phyloP scores from a whole-genome alignment of 2,797 vertebrate genomes.

The Prionace glauca region DNA sequence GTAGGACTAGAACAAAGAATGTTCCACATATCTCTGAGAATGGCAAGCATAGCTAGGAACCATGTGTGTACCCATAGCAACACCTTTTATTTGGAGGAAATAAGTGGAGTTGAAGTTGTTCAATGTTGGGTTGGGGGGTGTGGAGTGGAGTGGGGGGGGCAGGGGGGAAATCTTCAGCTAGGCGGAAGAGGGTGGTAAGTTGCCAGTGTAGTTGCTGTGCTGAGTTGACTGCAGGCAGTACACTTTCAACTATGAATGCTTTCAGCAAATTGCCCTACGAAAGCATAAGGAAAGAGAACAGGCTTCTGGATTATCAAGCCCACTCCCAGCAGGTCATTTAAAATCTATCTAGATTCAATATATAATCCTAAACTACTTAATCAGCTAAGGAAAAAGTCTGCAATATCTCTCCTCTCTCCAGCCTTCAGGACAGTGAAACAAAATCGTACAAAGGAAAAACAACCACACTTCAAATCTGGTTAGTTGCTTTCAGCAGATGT shows the following conservation, averaged over 20 bases:
- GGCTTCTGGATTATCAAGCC: no score
- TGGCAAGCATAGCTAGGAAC: no score
- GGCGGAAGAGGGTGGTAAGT: background rate
- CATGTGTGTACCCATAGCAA: background rate
- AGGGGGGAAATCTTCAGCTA: background rate
- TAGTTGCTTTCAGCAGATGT: background rate
- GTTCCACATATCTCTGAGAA: background rate
- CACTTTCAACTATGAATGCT: background rate
- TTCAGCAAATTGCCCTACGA: background rate
- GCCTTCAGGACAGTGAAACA: background rate
- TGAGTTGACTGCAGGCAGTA: background rate
- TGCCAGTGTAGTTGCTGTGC: background rate
- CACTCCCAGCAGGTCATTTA: background rate
- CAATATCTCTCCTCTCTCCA: background rate
- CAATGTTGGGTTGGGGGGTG: background rate
- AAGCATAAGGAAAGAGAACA: background rate
- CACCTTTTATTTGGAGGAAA: background rate
- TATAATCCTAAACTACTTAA: background rate
- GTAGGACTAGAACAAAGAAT: background rate
- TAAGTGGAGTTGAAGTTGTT: background rate
- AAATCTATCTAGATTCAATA: background rate
- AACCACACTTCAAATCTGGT: background rate
- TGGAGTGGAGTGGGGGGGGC: no score
- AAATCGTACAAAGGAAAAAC: background rate
- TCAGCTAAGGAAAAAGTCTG: background rate